Evolutionary conservation across 2,888 invertebrate genomes (phyloP).

Genomic region (Watsonalla cultraria): DNA sequence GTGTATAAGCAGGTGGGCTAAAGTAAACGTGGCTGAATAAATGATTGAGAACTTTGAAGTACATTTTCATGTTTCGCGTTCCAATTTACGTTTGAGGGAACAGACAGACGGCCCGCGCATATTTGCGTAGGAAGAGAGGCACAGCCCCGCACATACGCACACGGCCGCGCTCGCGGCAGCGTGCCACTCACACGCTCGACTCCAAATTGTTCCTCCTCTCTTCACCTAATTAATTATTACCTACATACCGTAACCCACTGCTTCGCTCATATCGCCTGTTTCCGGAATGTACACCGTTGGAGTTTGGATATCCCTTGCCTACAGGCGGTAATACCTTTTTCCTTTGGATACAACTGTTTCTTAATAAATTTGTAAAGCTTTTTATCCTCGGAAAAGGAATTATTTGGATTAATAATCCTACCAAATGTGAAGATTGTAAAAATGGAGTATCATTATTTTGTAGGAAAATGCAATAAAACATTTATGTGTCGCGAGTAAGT

Average conservation of each 20-base stretch:
- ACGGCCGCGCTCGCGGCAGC: constrained; percentile 25
- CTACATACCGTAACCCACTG: constrained; percentile 17
- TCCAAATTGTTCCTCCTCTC: constrained; percentile 29
- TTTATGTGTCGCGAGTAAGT: too few species aligned
- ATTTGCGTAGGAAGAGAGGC: constrained; percentile 20
- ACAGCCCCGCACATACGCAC: constrained; percentile 8
- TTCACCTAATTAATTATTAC: constrained; percentile 33
- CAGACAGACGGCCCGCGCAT: constrained; percentile 15
- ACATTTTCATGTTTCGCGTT: constrained; percentile 24
- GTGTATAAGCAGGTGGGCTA: constrained; percentile 3
- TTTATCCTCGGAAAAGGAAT: too few species aligned
- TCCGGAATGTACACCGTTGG: constrained; percentile 1
- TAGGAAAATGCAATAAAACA: too few species aligned
- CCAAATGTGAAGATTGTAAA: too few species aligned
- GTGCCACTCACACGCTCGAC: constrained; percentile 22
- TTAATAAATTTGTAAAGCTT: neutral
- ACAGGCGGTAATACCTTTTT: neutral
- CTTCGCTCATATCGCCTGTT: constrained; percentile 7
- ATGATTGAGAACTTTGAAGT: constrained; percentile 23
- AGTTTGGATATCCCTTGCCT: neutral
- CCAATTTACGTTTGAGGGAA: constrained; percentile 17
- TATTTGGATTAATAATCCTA: too few species aligned
- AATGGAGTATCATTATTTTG: too few species aligned
- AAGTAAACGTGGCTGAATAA: constrained; percentile 12
- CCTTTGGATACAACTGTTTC: neutral